Conservation (phyloP, 2,113 vertebrate genomes). For the Toxotes chatareus region DNA sequence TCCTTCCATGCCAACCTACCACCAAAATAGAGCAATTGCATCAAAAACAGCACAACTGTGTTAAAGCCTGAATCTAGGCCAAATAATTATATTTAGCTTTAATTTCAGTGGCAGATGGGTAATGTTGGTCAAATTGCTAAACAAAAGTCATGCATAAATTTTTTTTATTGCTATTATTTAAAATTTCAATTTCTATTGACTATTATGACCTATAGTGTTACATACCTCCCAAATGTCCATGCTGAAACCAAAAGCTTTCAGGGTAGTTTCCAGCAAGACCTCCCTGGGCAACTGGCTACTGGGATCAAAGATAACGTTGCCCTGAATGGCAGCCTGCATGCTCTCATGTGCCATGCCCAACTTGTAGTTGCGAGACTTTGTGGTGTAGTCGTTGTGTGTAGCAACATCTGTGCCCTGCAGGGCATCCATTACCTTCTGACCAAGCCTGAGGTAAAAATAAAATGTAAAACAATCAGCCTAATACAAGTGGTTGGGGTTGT, state of each 20-base stretch:
- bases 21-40: slow-evolving; percentile 38
- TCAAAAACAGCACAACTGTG: background rate
- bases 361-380: slow-evolving; percentile 89
- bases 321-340: slow-evolving; percentile 81
- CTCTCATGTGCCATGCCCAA: slow-evolving; percentile 64
- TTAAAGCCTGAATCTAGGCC: background rate
- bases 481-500: background rate
- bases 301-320: slow-evolving; percentile 91
- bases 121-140: background rate
- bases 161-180: too few species aligned
- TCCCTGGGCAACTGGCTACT: slow-evolving; percentile 89
- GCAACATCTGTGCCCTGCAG: slow-evolving; percentile 81
- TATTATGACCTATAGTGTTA: background rate
- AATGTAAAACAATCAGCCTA: background rate
- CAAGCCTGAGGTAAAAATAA: slow-evolving; percentile 77
- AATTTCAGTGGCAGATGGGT: background rate
- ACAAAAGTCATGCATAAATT: too few species aligned
- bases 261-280: slow-evolving; percentile 90
- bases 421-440: slow-evolving; percentile 78
- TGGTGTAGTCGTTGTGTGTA: slow-evolving; percentile 83
- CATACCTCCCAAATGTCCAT: slow-evolving; percentile 91
- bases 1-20: slow-evolving; percentile 91
- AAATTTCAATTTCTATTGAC: background rate
- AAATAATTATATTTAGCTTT: background rate
- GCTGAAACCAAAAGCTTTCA: slow-evolving; percentile 85